These are phyloP conservation scores for Orthosia incerta DNA, from an alignment of 2,888 invertebrate genomes.

Conservation along the genomic window DNA sequence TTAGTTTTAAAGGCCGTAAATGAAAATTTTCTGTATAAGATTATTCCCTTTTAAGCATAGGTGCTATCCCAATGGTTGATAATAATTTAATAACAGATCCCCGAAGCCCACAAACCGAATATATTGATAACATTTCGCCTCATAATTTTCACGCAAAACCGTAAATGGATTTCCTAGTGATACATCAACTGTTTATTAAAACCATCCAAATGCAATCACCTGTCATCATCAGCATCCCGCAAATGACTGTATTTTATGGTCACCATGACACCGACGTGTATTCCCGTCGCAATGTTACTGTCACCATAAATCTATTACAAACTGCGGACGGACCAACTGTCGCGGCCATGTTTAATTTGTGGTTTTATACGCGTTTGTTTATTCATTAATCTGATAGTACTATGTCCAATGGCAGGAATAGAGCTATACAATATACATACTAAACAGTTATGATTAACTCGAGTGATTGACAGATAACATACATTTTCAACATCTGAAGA, in stretches of 20 bases:
- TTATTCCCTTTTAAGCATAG: neutral
- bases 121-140: neutral
- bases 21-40: no score
- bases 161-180: slow-evolving; percentile 3
- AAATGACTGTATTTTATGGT: slow-evolving; percentile 77
- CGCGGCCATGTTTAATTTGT: slow-evolving; percentile 69
- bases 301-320: slow-evolving; percentile 76
- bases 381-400: slow-evolving; percentile 25
- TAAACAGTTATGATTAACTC: neutral
- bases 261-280: slow-evolving; percentile 67
- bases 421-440: neutral
- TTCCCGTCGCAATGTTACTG: slow-evolving; percentile 67
- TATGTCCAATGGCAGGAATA: neutral
- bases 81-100: neutral
- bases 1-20: no score
- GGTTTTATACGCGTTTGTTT: slow-evolving; percentile 67
- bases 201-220: slow-evolving; percentile 68
- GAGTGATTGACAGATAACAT: neutral
- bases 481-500: neutral
- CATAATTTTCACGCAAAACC: no score
- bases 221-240: slow-evolving; percentile 77
- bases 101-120: no score
- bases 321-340: slow-evolving; percentile 69
- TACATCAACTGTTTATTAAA: slow-evolving; percentile 37
- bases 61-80: neutral